These are phyloP conservation scores for Ploceus nigricollis DNA, from an alignment of 2,113 vertebrate species.

Conservation along the genomic window DNA sequence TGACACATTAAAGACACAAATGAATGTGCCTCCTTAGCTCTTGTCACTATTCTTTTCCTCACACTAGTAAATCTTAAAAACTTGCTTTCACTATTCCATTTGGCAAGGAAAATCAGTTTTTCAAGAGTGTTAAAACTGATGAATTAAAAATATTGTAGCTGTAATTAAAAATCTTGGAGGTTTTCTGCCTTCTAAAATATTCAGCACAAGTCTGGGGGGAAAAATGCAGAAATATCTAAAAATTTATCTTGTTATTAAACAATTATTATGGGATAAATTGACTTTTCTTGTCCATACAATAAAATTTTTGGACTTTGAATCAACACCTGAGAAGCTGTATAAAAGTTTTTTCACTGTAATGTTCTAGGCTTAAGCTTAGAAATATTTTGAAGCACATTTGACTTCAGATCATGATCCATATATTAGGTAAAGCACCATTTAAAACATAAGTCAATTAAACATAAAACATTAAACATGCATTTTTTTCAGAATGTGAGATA, in stretches of 20 bases:
- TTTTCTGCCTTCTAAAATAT: not conserved
- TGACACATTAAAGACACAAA: not conserved
- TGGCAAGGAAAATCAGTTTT: slow-evolving; percentile 42
- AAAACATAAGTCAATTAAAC: not conserved
- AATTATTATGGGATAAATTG: not conserved
- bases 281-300: not conserved
- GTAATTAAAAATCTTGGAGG: not conserved
- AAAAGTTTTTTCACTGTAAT: not conserved
- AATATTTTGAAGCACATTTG: not conserved
- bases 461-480: not conserved
- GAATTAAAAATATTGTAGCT: not conserved
- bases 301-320: not conserved
- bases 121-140: not conserved
- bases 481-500: not conserved
- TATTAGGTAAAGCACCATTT: not conserved
- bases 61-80: not conserved
- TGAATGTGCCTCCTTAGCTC: not conserved
- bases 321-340: not conserved
- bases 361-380: not conserved
- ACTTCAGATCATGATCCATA: not conserved
- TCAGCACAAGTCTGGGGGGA: not conserved
- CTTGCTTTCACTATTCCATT: not conserved
- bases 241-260: not conserved
- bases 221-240: not conserved
- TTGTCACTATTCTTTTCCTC: not conserved